A percentile compares a stretch with the other conserved stretches of the same genome.
Evolutionary conservation across 2,888 invertebrate species (phyloP).

Genomic region (Dasysyrphus tricinctus): DNA sequence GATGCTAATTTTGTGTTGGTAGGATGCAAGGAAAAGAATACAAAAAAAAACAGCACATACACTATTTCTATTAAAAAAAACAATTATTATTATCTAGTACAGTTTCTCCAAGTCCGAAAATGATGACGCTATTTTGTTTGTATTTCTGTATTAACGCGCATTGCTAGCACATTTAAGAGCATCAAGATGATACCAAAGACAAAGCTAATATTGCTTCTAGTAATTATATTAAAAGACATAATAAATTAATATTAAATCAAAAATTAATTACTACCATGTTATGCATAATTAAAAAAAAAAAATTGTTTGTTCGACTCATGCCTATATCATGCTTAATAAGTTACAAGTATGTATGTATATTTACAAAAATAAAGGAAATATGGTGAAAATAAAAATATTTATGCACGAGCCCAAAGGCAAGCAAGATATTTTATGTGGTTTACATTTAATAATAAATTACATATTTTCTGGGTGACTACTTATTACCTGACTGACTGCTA

Average conservation of each 20-base stretch:
- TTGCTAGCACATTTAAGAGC: slow-evolving; percentile 34
- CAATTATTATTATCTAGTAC: slow-evolving; percentile 12
- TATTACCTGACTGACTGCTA: no score
- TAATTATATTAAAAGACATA: slow-evolving; percentile 8
- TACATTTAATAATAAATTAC: no score
- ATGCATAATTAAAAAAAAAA: slow-evolving; percentile 4
- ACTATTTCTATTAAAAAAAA: slow-evolving; percentile 34
- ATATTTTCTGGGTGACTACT: no score
- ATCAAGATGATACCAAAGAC: slow-evolving; percentile 53
- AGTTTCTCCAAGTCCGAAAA: slow-evolving; percentile 25
- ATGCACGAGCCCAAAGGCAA: not conserved
- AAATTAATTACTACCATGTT: slow-evolving; percentile 12
- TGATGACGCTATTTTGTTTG: slow-evolving; percentile 35
- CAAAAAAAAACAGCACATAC: slow-evolving; percentile 17
- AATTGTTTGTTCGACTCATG: slow-evolving; percentile 42
- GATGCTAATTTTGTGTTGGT: not conserved
- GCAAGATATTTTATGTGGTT: not conserved
- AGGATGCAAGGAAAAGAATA: not conserved
- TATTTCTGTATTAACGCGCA: slow-evolving; percentile 30
- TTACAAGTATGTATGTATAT: slow-evolving; percentile 30
- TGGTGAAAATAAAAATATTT: slow-evolving; percentile 9
- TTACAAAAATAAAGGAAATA: slow-evolving; percentile 53
- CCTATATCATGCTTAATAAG: slow-evolving; percentile 54
- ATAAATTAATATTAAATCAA: not conserved
- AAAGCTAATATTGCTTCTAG: slow-evolving; percentile 44